Percentiles rank a stretch among this genome's conserved stretches.
These are phyloP conservation scores for Stomatorhinus walkeri DNA, from an alignment of 2,797 vertebrate genomes.

Conservation along the genomic window DNA sequence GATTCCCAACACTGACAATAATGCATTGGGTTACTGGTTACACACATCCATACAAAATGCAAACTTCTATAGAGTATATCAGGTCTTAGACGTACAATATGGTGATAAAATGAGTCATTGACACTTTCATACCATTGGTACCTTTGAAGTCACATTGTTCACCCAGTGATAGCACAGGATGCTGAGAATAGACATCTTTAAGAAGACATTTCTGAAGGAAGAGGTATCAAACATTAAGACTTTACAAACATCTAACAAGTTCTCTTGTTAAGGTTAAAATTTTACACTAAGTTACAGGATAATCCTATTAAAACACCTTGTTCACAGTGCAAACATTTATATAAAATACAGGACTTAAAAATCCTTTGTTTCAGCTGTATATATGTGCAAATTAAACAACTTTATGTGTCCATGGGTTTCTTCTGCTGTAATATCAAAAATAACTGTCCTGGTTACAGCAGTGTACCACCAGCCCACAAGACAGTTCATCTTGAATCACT, in stretches of 20 bases:
- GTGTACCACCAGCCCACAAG: background rate
- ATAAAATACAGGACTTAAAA: background rate
- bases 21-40: background rate
- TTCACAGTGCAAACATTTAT: background rate
- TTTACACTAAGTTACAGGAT: background rate
- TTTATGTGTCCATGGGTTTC: background rate
- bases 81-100: background rate
- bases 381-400: background rate
- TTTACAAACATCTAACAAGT: background rate
- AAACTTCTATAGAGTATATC: background rate
- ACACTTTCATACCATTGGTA: conserved; percentile 11
- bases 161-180: conserved; percentile 92
- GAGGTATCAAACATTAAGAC: background rate
- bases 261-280: background rate
- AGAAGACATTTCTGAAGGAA: conserved; percentile 68
- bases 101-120: background rate
- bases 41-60: background rate
- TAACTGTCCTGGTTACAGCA: background rate
- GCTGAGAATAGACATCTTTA: conserved; percentile 81
- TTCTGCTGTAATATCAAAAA: background rate
- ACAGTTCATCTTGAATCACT: background rate
- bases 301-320: background rate
- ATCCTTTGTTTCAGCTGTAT: background rate
- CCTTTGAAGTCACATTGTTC: conserved; percentile 46
- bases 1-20: conserved; percentile 85